Evolutionary conservation across 2,113 vertebrate species (phyloP), one percentile per base, ranked within the genome.

Genomic region (Hemichromis elongatus): DNA sequence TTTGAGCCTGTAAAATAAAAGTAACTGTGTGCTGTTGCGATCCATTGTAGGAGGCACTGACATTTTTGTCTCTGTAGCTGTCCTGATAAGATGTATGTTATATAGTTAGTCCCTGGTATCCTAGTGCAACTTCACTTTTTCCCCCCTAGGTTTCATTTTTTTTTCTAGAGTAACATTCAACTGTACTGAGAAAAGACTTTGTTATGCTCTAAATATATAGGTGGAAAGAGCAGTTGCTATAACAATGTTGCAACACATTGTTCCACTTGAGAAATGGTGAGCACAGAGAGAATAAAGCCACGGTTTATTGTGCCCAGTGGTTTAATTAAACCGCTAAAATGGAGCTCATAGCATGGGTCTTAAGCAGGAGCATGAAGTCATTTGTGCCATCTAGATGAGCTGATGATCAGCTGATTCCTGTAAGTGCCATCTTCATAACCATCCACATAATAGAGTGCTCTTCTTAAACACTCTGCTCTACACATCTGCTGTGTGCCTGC

Each of bases 291-390:
- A 89, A 79, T 77, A 66, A 86, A 81, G 24, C 37, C 16, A 24
- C 16, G 11, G 26, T 86, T 85, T 79, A 89, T 77, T 11, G 42
- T 59, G 11, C 68, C 79, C 57, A 63, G 75, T 33, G 77, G 59
- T 86, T 92, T 90, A 87, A 91, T 92, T 92, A 87, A 88, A 66
- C 61, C 52, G 73, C 88, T 86, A 21, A 88, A 86, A 77, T 57
- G 56, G 45, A 77, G 61, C 45, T 79, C 70, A 14, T 35, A 45
- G 57, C 5, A 8, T 10, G 16, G 47, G 50, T 78, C 50, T 55
- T 47, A 68, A 77, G 79, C 85, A 77, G 61, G 12, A 88, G 77
- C 85, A 77, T 66, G 42, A 42, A 42, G 56, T 81, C 40, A 82
- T 90, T 91, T 89, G 85, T 89, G 66, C 77, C 81, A 83, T 66